Base-by-base conservation (phyloP, 92 coral and sea anemone genomes). In the Palythoa heliodiscus region DNA sequence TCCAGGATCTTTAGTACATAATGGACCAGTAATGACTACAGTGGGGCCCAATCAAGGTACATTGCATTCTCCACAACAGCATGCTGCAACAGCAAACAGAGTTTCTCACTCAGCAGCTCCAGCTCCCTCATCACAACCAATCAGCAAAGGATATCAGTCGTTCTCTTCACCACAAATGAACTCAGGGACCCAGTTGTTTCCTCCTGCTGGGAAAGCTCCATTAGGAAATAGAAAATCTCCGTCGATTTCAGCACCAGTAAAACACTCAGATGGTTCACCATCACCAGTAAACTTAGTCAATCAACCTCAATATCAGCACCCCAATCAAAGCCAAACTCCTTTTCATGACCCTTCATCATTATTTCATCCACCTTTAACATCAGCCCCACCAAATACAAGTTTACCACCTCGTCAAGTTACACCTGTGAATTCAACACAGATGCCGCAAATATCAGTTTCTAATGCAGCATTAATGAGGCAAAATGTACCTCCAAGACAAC, bases 401-500 rank as follows among this genome's bases (percentile, higher is more conserved):
- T 19, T 80, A n/a, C 63, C 84, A 17, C 48, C 75, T 10, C 73
- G 43, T 3, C 84, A 80, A 15, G 47, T 47, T 14, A 13, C 84
- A 5, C 70, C 72, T 47, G 74, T 57, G 64, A 67, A 15, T 17
- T 43, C 84, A 40, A 11, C 84, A 23, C 73, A 40, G 13, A 80
- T 66, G 84, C 61, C 84, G 1, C 48, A 53, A 25, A 22, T 66
- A 11, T 60, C 74, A 17, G 74, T 80, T 80, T 64, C 84, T 63
- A 80, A 35, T 80, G 55, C 43, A 15, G 11, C 47, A 4, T 19
- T 80, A 17, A 67, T 16, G 14, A 50, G 74, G 1, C 84, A 20
- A 19, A 66, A 3, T n/a, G 47, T 74, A 5, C 82, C 89, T 11
- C 63, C 22, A 0, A 85, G 86, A n/a, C 88, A 89, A 24, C 70